A percentile compares a stretch with the other conserved stretches of the same genome.
Conservation (phyloP, 2,113 vertebrate species). For the Chlamydotis undulata region DNA sequence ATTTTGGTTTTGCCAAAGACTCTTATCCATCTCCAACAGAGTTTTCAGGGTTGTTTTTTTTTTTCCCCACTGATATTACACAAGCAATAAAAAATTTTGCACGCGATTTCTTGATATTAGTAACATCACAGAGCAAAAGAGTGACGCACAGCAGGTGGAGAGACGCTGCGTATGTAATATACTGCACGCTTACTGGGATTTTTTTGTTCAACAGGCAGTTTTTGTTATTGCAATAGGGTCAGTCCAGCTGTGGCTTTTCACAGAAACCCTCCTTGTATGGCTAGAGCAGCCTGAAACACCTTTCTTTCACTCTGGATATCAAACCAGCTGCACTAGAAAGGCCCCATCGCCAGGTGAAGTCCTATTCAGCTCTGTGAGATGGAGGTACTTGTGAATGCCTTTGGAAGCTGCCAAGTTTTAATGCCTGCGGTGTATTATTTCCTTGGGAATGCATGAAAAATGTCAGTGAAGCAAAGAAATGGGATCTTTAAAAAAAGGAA, state of each 20-base stretch:
- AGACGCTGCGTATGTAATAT: neutral
- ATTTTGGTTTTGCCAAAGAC: neutral
- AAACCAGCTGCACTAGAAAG: neutral
- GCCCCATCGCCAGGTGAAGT: neutral
- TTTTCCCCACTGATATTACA: neutral
- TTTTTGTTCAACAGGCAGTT: neutral
- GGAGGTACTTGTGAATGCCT: neutral
- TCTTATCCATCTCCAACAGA: neutral
- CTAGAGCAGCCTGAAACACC: neutral
- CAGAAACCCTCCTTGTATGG: neutral
- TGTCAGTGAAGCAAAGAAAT: neutral
- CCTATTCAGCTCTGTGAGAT: neutral
- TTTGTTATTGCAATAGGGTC: neutral
- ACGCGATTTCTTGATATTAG: neutral
- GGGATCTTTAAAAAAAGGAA: neutral
- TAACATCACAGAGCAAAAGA: neutral
- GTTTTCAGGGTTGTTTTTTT: neutral
- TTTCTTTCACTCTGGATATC: neutral
- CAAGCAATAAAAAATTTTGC: neutral
- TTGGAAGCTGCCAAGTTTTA: neutral
- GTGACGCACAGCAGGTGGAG: neutral
- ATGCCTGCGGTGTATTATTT: neutral
- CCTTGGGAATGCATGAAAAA: neutral
- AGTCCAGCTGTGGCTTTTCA: neutral
- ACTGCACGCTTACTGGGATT: neutral